Conservation (phyloP, 2,797 vertebrate genomes). For the Sebastolobus altivelis region DNA sequence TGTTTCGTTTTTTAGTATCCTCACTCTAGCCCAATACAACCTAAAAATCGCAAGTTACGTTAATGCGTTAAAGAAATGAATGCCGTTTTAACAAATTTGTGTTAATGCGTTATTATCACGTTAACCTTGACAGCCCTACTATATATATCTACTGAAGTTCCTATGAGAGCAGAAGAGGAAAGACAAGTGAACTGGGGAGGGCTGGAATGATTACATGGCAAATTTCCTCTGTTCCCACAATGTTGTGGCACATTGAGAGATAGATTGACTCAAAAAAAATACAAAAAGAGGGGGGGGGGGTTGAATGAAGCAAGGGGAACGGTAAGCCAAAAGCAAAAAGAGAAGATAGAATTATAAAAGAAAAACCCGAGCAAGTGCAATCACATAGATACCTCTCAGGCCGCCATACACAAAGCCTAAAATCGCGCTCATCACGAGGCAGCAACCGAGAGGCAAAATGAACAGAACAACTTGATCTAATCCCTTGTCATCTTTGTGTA, state of each 20-base stretch:
- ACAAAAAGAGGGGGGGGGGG: conserved; percentile 1
- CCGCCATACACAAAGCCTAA: conserved; percentile 27
- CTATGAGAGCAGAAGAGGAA: background rate
- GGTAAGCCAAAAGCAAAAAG: conserved; percentile 21
- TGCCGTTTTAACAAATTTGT: no score
- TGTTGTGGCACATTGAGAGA: conserved; percentile 21
- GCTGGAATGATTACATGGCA: conserved; percentile 41
- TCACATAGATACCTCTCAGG: conserved; percentile 31
- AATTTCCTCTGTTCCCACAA: conserved; percentile 44
- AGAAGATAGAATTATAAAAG: conserved; percentile 41
- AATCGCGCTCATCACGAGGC: conserved; percentile 31
- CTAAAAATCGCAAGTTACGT: no score
- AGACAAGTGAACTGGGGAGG: conserved; percentile 19
- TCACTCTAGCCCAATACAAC: no score
- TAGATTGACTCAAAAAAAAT: conserved; percentile 34
- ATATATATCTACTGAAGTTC: conserved; percentile 11
- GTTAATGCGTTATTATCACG: no score
- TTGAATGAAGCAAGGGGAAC: background rate
- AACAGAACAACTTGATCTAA: conserved; percentile 64
- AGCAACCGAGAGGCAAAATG: conserved; percentile 38
- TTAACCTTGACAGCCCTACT: no score
- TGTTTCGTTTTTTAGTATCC: no score
- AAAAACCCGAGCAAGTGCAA: conserved; percentile 14
- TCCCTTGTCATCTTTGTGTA: conserved; percentile 61
- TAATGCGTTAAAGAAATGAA: no score